Conservation (phyloP, 2,888 invertebrate species). For the Thalpophila matura region DNA sequence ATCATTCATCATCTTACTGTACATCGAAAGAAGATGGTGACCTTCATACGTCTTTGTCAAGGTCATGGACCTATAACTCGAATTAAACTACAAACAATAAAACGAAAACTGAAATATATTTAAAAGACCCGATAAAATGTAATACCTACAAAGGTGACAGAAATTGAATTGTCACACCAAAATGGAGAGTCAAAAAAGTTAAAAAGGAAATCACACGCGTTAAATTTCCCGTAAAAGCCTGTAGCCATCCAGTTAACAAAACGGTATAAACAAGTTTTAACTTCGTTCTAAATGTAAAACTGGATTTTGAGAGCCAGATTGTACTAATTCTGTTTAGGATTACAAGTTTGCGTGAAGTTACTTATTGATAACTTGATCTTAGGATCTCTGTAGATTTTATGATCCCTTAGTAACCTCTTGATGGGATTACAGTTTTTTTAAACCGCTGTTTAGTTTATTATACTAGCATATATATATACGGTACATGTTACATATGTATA, state of each 20-base stretch:
- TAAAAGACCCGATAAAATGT: background rate
- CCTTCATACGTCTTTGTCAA: too few relatives aligned
- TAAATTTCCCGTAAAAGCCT: conserved; percentile 23
- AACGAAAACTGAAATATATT: background rate
- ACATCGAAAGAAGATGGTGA: too few relatives aligned
- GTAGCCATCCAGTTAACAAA: conserved; percentile 21
- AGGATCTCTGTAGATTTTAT: background rate
- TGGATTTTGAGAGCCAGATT: conserved; percentile 30
- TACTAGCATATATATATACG: too few relatives aligned
- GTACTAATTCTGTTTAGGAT: conserved; percentile 31
- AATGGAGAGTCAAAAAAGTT: background rate
- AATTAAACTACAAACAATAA: background rate
- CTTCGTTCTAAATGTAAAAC: conserved; percentile 20
- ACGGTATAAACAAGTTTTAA: conserved; percentile 33
- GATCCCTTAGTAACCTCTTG: too few relatives aligned
- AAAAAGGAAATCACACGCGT: conserved; percentile 11
- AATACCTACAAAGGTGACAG: background rate
- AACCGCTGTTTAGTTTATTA: too few relatives aligned
- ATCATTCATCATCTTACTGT: too few relatives aligned
- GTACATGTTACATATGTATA: too few relatives aligned
- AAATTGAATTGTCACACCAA: conserved; percentile 4
- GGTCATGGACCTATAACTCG: too few relatives aligned
- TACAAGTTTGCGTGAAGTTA: conserved; percentile 20
- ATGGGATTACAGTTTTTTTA: too few relatives aligned
- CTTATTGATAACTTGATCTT: background rate